These are phyloP conservation scores for Colletes collaris DNA, from an alignment of 2,888 invertebrate genomes.

Conservation along the genomic window DNA sequence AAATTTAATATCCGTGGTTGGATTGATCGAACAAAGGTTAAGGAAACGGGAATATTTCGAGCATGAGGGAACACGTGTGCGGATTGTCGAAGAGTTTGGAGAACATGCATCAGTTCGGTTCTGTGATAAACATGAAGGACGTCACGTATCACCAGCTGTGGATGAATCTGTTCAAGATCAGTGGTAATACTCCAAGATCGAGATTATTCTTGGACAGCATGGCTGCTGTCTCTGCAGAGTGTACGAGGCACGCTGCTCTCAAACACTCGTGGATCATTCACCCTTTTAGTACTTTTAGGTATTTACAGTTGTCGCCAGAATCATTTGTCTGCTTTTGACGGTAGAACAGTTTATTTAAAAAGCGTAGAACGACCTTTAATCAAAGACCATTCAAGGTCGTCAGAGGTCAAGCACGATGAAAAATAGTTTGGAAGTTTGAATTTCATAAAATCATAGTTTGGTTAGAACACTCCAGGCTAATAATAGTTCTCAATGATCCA, in stretches of 20 bases:
- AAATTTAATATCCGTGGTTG: too few relatives aligned
- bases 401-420: too few relatives aligned
- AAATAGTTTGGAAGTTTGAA: too few relatives aligned
- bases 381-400: too few relatives aligned
- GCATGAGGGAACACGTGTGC: constrained; percentile 41
- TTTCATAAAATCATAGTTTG: too few relatives aligned
- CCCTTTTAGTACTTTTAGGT: constrained; percentile 72
- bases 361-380: too few relatives aligned
- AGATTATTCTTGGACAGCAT: constrained; percentile 69
- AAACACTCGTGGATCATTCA: constrained; percentile 77
- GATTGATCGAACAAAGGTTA: not conserved
- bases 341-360: too few relatives aligned
- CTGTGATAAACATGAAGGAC: not conserved
- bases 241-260: constrained; percentile 64
- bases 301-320: not conserved
- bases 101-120: not conserved
- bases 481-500: too few relatives aligned
- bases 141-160: constrained; percentile 9
- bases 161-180: constrained; percentile 57
- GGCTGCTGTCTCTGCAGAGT: constrained; percentile 72
- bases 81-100: not conserved
- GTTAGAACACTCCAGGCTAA: too few relatives aligned
- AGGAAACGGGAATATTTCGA: not conserved
- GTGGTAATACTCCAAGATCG: constrained; percentile 71
- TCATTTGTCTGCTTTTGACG: too few relatives aligned